Percentiles rank a stretch among this genome's conserved stretches.
phyloP scores from a whole-genome alignment of 2,888 invertebrate species.

The Acleris literana region DNA sequence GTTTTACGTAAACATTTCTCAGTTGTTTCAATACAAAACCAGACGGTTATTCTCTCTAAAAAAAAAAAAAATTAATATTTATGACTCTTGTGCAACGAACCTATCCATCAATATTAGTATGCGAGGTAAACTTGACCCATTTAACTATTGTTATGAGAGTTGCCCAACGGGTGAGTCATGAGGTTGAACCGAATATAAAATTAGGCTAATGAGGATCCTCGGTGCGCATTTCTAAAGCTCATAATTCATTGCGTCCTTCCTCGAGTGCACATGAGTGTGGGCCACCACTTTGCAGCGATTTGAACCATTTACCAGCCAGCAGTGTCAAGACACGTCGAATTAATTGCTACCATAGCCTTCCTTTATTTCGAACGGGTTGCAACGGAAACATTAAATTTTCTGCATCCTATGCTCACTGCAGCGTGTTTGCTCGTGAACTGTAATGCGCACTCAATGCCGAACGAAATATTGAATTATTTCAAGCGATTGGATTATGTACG shows the following conservation, averaged over 20 bases:
- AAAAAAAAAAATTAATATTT: not conserved
- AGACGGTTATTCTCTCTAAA: too few relatives aligned
- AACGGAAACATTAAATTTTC: constrained; percentile 5
- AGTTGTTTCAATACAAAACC: not conserved
- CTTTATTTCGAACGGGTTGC: not conserved
- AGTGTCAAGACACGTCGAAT: constrained; percentile 1
- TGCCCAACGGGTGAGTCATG: constrained; percentile 64
- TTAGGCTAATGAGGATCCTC: constrained; percentile 55
- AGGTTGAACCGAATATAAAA: constrained; percentile 51
- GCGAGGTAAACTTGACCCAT: constrained; percentile 68
- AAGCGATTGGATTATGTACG: not conserved
- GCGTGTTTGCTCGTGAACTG: constrained; percentile 7
- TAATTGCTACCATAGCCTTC: constrained; percentile 7
- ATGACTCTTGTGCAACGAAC: constrained; percentile 22
- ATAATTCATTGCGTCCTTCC: constrained; percentile 44
- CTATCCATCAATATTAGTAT: constrained; percentile 34
- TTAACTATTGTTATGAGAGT: constrained; percentile 66
- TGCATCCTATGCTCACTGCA: not conserved
- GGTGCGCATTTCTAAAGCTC: constrained; percentile 39
- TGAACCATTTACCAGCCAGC: not conserved
- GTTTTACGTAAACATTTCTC: not conserved
- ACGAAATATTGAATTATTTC: constrained; percentile 3
- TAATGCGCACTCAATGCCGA: not conserved
- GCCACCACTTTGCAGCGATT: not conserved
- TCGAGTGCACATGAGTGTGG: constrained; percentile 38